A percentile compares a stretch with the other conserved stretches of the same genome.
phyloP scores from a whole-genome alignment of 2,888 invertebrate genomes.

The Emmelina monodactyla region DNA sequence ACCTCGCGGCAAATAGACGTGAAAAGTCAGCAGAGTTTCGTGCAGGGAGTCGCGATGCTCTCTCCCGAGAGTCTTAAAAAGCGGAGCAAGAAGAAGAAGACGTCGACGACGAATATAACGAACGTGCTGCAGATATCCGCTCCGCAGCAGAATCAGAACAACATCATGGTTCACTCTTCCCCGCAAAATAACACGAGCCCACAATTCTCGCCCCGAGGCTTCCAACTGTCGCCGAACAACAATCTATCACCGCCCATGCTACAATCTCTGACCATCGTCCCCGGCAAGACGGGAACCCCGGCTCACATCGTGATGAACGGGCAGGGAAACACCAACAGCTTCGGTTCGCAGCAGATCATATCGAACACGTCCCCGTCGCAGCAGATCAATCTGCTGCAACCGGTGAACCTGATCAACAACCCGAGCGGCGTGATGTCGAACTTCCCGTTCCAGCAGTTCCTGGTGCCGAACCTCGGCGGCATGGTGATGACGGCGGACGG shows the following conservation, averaged over 20 bases:
- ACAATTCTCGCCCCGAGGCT: constrained; percentile 76
- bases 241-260: constrained; percentile 74
- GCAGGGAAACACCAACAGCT: constrained; percentile 66
- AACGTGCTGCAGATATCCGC: constrained; percentile 75
- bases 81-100: constrained; percentile 78
- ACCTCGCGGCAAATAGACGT: constrained; percentile 62
- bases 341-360: constrained; percentile 74
- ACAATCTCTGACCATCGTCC: constrained; percentile 79
- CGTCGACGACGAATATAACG: constrained; percentile 72
- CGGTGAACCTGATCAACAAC: constrained; percentile 80
- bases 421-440: constrained; percentile 75
- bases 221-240: constrained; percentile 76
- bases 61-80: constrained; percentile 75
- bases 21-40: constrained; percentile 48
- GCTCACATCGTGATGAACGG: constrained; percentile 83
- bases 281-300: constrained; percentile 76
- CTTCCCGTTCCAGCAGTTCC: constrained; percentile 83
- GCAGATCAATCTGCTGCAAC: constrained; percentile 79
- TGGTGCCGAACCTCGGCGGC: constrained; percentile 81
- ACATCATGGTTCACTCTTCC: constrained; percentile 65
- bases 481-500: constrained; percentile 86
- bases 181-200: constrained; percentile 55
- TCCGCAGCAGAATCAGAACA: constrained; percentile 69
- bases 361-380: constrained; percentile 65
- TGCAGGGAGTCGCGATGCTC: constrained; percentile 59